These are phyloP conservation scores for Hermaeophaga mercurialis DNA, from an alignment of 2,888 invertebrate genomes.

Conservation along the genomic window DNA sequence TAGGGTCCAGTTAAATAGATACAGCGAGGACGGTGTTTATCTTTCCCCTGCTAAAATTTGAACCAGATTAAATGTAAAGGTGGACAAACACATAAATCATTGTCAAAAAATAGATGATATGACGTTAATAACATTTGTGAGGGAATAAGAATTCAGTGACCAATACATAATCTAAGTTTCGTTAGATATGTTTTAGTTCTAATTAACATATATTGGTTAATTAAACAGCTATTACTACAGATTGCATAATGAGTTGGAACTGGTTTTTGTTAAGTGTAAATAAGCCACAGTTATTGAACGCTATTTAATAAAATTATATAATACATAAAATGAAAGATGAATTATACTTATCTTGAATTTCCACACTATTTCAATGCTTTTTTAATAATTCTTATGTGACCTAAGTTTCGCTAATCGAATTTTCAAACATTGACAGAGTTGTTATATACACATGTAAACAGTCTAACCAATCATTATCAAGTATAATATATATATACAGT, in stretches of 20 bases:
- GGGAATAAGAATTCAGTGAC: constrained; percentile 15
- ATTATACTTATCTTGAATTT: too few relatives aligned
- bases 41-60: constrained; percentile 12
- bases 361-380: too few relatives aligned
- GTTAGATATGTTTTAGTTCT: constrained; percentile 2
- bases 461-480: too few relatives aligned
- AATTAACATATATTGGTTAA: constrained; percentile 10
- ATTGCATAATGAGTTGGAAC: constrained; percentile 6
- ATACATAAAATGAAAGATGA: too few relatives aligned
- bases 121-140: constrained; percentile 3
- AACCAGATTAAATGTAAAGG: constrained; percentile 17
- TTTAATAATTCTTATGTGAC: too few relatives aligned
- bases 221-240: not conserved
- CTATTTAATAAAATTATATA: too few relatives aligned
- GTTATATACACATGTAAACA: too few relatives aligned
- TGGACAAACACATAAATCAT: constrained; percentile 23
- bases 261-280: constrained; percentile 1
- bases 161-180: constrained; percentile 2
- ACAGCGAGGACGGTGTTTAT: constrained; percentile 16
- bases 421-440: too few relatives aligned
- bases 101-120: constrained; percentile 21
- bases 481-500: too few relatives aligned
- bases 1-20: constrained; percentile 19
- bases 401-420: too few relatives aligned
- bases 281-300: not conserved